Evolutionary conservation across 2,888 invertebrate genomes (phyloP).

Genomic region (Auanema freiburgensis): DNA sequence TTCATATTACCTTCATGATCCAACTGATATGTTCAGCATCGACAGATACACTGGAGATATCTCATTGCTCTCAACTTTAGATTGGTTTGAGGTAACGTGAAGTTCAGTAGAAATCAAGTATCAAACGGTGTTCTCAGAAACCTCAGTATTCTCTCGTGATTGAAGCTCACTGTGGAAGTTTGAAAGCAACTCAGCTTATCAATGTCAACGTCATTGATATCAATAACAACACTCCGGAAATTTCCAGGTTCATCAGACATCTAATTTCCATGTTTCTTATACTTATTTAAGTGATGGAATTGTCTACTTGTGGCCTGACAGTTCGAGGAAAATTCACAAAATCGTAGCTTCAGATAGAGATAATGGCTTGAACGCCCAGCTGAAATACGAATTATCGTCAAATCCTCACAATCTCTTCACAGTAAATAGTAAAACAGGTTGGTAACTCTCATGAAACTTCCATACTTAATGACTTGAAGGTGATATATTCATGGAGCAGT

Average conservation of each 20-base stretch:
- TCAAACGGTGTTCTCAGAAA: constrained; percentile 19
- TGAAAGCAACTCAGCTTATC: constrained; percentile 68
- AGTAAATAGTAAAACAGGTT: constrained; percentile 16
- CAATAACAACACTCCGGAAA: constrained; percentile 90
- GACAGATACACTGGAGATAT: constrained; percentile 91
- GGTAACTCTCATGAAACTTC: constrained; percentile 17
- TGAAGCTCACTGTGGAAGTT: constrained; percentile 29
- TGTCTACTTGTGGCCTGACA: constrained; percentile 8
- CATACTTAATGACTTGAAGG: constrained; percentile 22
- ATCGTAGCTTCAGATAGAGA: constrained; percentile 44
- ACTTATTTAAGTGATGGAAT: constrained; percentile 10
- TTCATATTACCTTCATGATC: constrained; percentile 37
- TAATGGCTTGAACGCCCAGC: constrained; percentile 18
- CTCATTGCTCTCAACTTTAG: constrained; percentile 76
- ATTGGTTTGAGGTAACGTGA: constrained; percentile 29
- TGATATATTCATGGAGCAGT: constrained; percentile 20
- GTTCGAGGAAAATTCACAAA: constrained; percentile 31
- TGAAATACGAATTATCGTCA: constrained; percentile 26
- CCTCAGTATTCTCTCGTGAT: constrained; percentile 24
- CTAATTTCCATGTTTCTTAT: not conserved
- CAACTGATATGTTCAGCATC: constrained; percentile 76
- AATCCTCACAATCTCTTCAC: constrained; percentile 12
- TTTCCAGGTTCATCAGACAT: constrained; percentile 70
- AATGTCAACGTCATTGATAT: constrained; percentile 72
- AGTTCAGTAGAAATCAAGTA: not conserved